Evolutionary conservation across 2,113 vertebrate genomes (phyloP).

Genomic region (Actinemys pallida): DNA sequence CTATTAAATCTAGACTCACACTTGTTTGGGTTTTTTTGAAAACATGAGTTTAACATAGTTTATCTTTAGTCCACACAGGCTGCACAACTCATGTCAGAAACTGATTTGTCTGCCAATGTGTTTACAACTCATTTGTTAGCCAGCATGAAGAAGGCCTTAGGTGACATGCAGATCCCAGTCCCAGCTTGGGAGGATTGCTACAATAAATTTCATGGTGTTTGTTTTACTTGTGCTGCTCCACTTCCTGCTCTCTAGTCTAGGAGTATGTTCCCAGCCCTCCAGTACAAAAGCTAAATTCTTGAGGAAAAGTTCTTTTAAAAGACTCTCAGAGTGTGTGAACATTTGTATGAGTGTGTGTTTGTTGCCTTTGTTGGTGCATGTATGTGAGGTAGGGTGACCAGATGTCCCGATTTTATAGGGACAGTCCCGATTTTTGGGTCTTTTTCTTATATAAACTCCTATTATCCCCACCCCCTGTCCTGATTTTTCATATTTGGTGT

Average conservation of each 20-base stretch:
- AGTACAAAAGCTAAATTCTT: not conserved
- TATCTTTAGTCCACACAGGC: not conserved
- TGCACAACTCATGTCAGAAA: constrained; percentile 16
- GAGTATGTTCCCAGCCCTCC: not conserved
- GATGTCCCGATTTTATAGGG: too few species aligned
- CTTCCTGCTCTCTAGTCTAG: not conserved
- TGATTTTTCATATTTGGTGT: too few species aligned
- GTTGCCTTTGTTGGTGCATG: not conserved
- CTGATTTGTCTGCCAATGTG: constrained; percentile 23
- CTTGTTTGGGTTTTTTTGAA: not conserved
- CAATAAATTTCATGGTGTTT: constrained; percentile 20
- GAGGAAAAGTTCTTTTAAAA: not conserved
- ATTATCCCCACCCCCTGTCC: too few species aligned
- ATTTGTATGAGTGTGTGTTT: not conserved
- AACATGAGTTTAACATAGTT: not conserved
- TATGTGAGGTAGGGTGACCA: not conserved
- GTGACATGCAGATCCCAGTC: constrained; percentile 35
- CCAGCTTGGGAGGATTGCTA: constrained; percentile 36
- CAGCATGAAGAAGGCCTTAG: constrained; percentile 18
- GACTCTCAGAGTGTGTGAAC: not conserved
- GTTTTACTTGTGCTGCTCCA: not conserved
- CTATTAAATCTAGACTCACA: not conserved
- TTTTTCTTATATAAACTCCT: too few species aligned
- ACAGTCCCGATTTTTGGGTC: too few species aligned
- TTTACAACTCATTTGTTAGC: constrained; percentile 12